These are phyloP conservation scores for Pollachius pollachius DNA, from an alignment of 2,113 vertebrate genomes.

Conservation along the genomic window DNA sequence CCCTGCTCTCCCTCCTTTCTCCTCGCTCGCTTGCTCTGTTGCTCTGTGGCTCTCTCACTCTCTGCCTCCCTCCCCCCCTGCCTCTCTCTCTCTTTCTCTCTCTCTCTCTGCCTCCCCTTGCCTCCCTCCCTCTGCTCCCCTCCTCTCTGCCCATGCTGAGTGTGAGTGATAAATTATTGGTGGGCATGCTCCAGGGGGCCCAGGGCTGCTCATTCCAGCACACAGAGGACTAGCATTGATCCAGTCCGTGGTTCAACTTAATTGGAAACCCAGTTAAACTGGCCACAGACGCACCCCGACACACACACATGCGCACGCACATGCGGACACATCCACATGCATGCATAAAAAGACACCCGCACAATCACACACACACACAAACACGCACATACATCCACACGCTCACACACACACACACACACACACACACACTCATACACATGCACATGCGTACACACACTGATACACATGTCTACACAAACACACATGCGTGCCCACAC, in stretches of 20 bases:
- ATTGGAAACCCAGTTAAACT: slow-evolving; percentile 77
- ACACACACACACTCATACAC: too few species aligned
- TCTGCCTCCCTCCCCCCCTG: neutral
- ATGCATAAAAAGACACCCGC: neutral
- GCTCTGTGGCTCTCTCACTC: too few species aligned
- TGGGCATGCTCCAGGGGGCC: slow-evolving; percentile 74
- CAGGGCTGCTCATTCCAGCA: slow-evolving; percentile 76
- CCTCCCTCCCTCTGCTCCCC: slow-evolving; percentile 30
- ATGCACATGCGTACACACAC: too few species aligned
- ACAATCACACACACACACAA: too few species aligned
- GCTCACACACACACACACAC: too few species aligned
- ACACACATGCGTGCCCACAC: slow-evolving; percentile 44
- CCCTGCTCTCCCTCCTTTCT: neutral
- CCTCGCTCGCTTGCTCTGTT: slow-evolving; percentile 13
- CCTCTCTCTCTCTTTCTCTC: slow-evolving; percentile 53
- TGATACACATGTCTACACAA: too few species aligned
- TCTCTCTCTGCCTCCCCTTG: slow-evolving; percentile 68
- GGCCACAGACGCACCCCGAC: slow-evolving; percentile 64
- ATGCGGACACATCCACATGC: slow-evolving; percentile 21
- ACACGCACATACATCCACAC: too few species aligned
- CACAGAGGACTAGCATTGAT: slow-evolving; percentile 74
- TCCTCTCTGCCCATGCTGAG: slow-evolving; percentile 44
- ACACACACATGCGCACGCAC: slow-evolving; percentile 41
- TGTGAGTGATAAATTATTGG: slow-evolving; percentile 78
- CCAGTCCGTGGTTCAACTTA: slow-evolving; percentile 76